These are phyloP conservation scores for Tetramorium simillimum DNA, from an alignment of 1,140 invertebrate genomes.

Conservation along the genomic window DNA sequence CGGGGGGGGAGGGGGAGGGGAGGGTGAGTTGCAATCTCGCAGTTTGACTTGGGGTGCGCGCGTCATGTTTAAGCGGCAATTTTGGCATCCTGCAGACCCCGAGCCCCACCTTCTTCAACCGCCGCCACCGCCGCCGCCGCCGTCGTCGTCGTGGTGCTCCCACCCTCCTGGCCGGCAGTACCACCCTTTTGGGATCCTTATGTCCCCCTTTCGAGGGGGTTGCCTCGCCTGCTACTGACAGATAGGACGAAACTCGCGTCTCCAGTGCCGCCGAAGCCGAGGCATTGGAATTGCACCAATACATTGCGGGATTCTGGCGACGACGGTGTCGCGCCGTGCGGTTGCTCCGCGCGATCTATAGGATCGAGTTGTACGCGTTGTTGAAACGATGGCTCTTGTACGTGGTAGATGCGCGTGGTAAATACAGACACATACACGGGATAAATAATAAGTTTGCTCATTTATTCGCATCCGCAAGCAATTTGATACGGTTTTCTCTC, in stretches of 20 bases:
- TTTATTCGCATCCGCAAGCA: neutral
- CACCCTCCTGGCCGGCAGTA: slow-evolving; percentile 11
- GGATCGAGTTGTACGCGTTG: slow-evolving; percentile 54
- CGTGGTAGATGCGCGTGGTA: slow-evolving; percentile 10
- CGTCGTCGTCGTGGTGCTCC: neutral
- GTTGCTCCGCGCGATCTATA: slow-evolving; percentile 51
- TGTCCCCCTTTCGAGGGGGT: slow-evolving; percentile 49
- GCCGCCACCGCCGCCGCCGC: neutral
- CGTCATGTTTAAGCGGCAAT: slow-evolving; percentile 75
- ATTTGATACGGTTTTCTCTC: neutral
- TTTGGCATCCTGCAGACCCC: slow-evolving; percentile 62
- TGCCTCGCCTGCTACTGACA: slow-evolving; percentile 70
- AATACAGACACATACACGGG: slow-evolving; percentile 2
- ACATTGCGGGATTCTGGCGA: slow-evolving; percentile 52
- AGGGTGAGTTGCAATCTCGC: slow-evolving; percentile 64
- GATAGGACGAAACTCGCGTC: slow-evolving; percentile 70
- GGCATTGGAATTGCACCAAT: slow-evolving; percentile 54
- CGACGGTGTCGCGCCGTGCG: slow-evolving; percentile 4
- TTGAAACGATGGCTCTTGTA: slow-evolving; percentile 55
- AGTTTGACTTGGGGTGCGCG: slow-evolving; percentile 72
- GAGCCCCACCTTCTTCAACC: slow-evolving; percentile 25
- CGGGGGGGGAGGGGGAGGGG: neutral
- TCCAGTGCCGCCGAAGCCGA: slow-evolving; percentile 51
- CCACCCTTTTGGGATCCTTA: slow-evolving; percentile 71
- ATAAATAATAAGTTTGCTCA: slow-evolving; percentile 50